Conservation (phyloP, 2,113 vertebrate species). For the Percopsis transmontana region DNA sequence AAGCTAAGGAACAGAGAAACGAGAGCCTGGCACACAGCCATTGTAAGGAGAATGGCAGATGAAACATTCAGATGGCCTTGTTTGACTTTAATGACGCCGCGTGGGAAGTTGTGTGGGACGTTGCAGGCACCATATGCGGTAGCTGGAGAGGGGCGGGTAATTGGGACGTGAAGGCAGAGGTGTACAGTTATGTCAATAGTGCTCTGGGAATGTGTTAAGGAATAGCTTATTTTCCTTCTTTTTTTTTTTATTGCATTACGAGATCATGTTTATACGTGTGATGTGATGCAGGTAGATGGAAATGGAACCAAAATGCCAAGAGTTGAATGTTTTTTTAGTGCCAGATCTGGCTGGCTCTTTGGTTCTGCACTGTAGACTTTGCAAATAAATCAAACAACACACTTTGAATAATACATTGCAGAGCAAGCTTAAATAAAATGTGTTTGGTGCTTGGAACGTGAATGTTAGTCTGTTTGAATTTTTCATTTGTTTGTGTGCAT, state of each 20-base stretch:
- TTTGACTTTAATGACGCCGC: constrained; percentile 77
- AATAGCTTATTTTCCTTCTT: constrained; percentile 38
- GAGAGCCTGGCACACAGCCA: constrained; percentile 33
- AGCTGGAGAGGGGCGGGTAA: constrained; percentile 59
- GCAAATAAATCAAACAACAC: constrained; percentile 51
- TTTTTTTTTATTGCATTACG: constrained; percentile 10
- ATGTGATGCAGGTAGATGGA: constrained; percentile 39
- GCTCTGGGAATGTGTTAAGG: constrained; percentile 56
- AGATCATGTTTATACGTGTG: constrained; percentile 40
- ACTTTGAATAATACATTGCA: constrained; percentile 64
- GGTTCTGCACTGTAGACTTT: constrained; percentile 24
- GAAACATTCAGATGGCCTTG: constrained; percentile 66
- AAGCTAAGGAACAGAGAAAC: constrained; percentile 7
- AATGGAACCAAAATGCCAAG: constrained; percentile 8
- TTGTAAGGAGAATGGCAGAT: constrained; percentile 43
- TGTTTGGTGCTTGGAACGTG: neutral
- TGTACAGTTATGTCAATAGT: constrained; percentile 44
- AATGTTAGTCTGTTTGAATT: neutral
- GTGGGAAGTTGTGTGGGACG: constrained; percentile 60
- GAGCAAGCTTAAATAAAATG: constrained; percentile 6
- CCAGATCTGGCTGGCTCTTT: constrained; percentile 23
- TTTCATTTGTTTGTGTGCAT: neutral
- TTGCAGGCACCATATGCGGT: constrained; percentile 58
- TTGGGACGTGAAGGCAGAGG: constrained; percentile 62
- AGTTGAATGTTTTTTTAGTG: neutral